Evolutionary conservation across 2,888 invertebrate species (phyloP), one percentile per base, ranked within the genome.

Genomic region (Agonum fuliginosum): DNA sequence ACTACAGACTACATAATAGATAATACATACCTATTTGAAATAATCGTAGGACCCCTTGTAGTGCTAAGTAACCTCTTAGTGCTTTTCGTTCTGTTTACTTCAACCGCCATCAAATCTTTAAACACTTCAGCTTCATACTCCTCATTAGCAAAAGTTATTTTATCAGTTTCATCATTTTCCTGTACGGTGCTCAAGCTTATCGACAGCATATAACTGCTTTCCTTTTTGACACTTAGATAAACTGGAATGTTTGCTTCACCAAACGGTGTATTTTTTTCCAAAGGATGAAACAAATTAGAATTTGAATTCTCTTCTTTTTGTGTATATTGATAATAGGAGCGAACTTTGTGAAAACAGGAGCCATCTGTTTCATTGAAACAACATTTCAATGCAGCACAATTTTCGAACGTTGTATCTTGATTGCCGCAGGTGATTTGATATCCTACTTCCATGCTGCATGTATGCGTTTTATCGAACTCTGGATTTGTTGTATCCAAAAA

Each of bases 11-110:
- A n/a, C n/a, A n/a, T n/a, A n/a, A n/a, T n/a, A n/a, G n/a, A n/a
- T n/a, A n/a, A n/a, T n/a, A n/a, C n/a, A n/a, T n/a, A n/a, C n/a
- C n/a, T n/a, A n/a, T 89, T 84, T 0, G 91, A 89, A 1, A 90
- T 89, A 78, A 92, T 90, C 0, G 91, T 80, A 0, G 92, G 91
- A 0, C 91, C 91, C 79, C 87, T 85, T 0, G 88, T 83, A 0
- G 91, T 91, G 27, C 88, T 88, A 17, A 92, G 87, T 74, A 91
- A 84, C 3, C 82, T 67, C 8, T 88, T 86, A 30, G n/a, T 19
- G 14, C 34, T 67, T 22, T 14, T 30, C 10, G 4, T 76, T 1
- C 75, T 46, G n/a, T 10, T 48, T 22, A 76, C 69, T 69, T 76
- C 75, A 2, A 76, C 67, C 0, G 30, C 30, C 75, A 76, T 67